Conservation (phyloP, 2,888 invertebrate species). For the Yponomeuta cagnagella region DNA sequence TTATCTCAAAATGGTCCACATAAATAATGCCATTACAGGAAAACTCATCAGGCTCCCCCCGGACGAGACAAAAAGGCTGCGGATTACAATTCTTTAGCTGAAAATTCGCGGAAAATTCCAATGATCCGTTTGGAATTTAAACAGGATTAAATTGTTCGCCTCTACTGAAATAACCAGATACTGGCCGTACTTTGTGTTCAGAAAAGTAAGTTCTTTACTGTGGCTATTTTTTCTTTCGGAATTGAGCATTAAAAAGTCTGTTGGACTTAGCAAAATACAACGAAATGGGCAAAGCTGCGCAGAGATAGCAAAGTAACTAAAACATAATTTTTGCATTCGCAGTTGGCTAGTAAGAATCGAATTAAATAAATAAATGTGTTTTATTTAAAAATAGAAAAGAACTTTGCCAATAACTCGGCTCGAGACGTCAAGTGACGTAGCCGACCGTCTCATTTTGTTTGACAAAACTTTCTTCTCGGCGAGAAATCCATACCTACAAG, state of each 20-base stretch:
- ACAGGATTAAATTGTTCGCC: slow-evolving; percentile 16
- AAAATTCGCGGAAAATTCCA: slow-evolving; percentile 14
- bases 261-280: neutral
- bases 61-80: slow-evolving; percentile 15
- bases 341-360: too few species aligned
- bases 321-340: too few species aligned
- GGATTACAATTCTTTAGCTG: slow-evolving; percentile 19
- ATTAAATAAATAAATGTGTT: too few species aligned
- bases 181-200: neutral
- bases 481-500: too few species aligned
- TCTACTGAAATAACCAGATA: neutral
- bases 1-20: neutral
- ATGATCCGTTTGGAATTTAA: slow-evolving; percentile 16
- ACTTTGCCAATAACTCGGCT: too few species aligned
- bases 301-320: too few species aligned
- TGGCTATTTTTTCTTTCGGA: neutral
- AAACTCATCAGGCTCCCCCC: slow-evolving; percentile 13
- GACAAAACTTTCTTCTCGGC: too few species aligned
- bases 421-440: too few species aligned
- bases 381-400: too few species aligned
- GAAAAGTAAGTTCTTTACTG: neutral
- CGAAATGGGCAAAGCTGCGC: too few species aligned
- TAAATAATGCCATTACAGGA: slow-evolving; percentile 5
- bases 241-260: neutral
- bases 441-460: too few species aligned